These are phyloP conservation scores for Capitella teleta DNA, from an alignment of 1,140 invertebrate genomes.

Conservation along the genomic window DNA sequence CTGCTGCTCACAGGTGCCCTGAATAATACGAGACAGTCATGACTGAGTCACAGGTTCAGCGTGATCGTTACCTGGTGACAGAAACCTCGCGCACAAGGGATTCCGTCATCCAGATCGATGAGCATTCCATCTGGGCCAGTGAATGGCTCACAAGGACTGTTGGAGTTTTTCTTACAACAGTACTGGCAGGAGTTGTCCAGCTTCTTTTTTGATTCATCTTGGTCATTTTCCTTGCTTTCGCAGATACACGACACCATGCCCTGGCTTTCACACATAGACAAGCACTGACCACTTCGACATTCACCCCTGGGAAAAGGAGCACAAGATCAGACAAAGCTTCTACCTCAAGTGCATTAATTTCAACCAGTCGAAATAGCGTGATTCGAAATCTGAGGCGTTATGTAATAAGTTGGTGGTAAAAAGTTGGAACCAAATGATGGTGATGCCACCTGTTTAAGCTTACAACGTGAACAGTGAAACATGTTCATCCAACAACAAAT, in stretches of 20 bases:
- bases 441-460: no score
- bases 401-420: no score
- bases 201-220: neutral
- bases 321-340: constrained; percentile 3
- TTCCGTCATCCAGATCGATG: constrained; percentile 80
- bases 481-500: no score
- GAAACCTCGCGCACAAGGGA: constrained; percentile 89
- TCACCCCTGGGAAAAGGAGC: constrained; percentile 52
- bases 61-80: constrained; percentile 64
- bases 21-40: constrained; percentile 17
- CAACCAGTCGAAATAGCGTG: neutral
- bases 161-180: constrained; percentile 58
- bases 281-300: constrained; percentile 71
- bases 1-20: constrained; percentile 88
- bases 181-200: constrained; percentile 73
- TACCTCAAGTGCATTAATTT: neutral
- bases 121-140: constrained; percentile 2
- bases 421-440: no score
- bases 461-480: no score
- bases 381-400: no score
- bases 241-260: constrained; percentile 88
- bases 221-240: constrained; percentile 43
- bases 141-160: constrained; percentile 4
- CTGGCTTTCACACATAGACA: constrained; percentile 85
- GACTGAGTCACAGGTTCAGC: neutral